Evolutionary conservation across 2,113 vertebrate species (phyloP).

Genomic region (Calcarius ornatus): DNA sequence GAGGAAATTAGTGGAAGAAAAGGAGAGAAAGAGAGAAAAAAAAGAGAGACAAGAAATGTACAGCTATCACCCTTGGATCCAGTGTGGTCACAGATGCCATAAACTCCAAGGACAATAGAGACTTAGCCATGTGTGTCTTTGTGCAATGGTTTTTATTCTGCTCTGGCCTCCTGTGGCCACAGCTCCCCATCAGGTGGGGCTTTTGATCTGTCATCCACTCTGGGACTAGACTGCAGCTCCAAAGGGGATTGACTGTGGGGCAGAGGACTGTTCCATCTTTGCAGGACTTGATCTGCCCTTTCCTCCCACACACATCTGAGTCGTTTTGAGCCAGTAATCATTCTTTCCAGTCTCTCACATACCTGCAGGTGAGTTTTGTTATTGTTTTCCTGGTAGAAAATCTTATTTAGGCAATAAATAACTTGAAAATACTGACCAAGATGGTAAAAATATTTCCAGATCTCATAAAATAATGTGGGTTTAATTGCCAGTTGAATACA

Average conservation of each 20-base stretch:
- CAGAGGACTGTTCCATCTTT: not conserved
- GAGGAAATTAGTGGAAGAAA: not conserved
- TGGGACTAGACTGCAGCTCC: not conserved
- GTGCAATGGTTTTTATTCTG: not conserved
- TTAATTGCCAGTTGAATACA: not conserved
- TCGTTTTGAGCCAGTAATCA: not conserved
- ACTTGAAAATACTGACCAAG: not conserved
- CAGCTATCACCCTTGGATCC: not conserved
- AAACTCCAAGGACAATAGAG: no score
- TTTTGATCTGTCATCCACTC: not conserved
- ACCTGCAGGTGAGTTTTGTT: not conserved
- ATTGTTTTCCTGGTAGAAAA: not conserved
- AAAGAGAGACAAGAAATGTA: not conserved
- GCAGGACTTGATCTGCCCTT: not conserved
- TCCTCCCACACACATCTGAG: not conserved
- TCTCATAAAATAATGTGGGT: not conserved
- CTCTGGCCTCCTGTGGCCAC: not conserved
- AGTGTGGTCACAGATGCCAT: not conserved
- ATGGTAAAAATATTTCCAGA: not conserved
- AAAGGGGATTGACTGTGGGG: not conserved
- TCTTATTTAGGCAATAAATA: not conserved
- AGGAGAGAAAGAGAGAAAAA: not conserved
- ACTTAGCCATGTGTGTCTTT: fast-evolving
- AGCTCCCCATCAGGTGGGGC: fast-evolving
- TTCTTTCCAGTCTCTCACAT: not conserved